Evolutionary conservation across 2,113 vertebrate species (phyloP).

Genomic region (Chaetops frenatus): DNA sequence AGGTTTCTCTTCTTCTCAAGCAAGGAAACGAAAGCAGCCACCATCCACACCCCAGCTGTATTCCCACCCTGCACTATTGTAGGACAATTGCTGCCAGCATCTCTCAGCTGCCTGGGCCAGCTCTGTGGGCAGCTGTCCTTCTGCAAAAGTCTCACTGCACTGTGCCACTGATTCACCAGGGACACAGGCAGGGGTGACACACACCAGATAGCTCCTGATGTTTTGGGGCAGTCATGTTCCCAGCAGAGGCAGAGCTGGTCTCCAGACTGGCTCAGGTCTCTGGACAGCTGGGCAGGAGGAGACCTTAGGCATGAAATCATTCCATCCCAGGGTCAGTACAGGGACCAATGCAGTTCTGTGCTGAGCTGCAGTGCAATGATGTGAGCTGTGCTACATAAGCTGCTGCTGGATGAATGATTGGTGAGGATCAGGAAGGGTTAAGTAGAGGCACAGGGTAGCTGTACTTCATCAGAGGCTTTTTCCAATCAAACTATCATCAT

Average conservation of each 20-base stretch:
- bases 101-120: neutral
- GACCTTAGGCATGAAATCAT: neutral
- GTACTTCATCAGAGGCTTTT: neutral
- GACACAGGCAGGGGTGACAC: neutral
- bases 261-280: neutral
- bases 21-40: neutral
- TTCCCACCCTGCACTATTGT: neutral
- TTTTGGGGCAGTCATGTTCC: neutral
- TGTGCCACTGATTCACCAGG: neutral
- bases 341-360: neutral
- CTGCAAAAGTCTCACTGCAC: neutral
- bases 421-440: neutral
- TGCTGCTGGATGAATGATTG: neutral
- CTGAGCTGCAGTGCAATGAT: neutral
- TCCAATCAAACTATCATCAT: neutral
- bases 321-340: neutral
- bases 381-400: neutral
- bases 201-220: rapidly evolving
- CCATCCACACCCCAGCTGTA: neutral
- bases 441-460: neutral
- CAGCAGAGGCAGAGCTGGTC: neutral
- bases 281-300: neutral
- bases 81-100: rapidly evolving
- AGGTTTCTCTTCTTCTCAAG: neutral
- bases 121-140: neutral